A percentile compares a stretch with the other conserved stretches of the same genome.
Conservation (phyloP, 2,888 invertebrate genomes). For the Lottia gigantea region DNA sequence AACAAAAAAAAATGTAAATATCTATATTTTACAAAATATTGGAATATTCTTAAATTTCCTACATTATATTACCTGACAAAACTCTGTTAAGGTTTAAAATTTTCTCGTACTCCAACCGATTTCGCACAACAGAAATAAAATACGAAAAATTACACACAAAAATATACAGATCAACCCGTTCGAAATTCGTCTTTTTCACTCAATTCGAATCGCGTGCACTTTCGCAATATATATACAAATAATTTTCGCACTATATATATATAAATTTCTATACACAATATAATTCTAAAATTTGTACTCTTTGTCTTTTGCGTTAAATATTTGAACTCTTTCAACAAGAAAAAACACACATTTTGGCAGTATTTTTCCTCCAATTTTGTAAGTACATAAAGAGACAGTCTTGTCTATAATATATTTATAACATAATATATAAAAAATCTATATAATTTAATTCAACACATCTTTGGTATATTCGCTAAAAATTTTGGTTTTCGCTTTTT, state of each 20-base stretch:
- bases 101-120: not conserved
- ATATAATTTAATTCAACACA: conserved; percentile 10
- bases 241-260: conserved; percentile 4
- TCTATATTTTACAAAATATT: conserved; percentile 8
- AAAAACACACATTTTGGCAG: conserved; percentile 6
- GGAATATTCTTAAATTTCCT: not conserved
- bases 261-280: not conserved
- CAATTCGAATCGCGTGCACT: not conserved
- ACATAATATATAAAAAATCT: not conserved
- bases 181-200: not conserved
- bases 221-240: conserved; percentile 2
- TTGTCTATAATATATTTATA: conserved; percentile 1
- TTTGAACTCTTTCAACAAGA: not conserved
- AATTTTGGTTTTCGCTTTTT: too few species aligned
- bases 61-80: conserved; percentile 4
- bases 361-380: not conserved
- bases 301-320: conserved; percentile 2
- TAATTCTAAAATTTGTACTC: not conserved
- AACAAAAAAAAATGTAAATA: not conserved
- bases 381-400: not conserved
- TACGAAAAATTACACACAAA: not conserved
- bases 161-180: not conserved
- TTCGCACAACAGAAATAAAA: not conserved
- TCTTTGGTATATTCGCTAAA: conserved; percentile 5
- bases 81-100: too few species aligned